Base-by-base conservation (phyloP, 2,797 vertebrate genomes). In the Coilia nasus region DNA sequence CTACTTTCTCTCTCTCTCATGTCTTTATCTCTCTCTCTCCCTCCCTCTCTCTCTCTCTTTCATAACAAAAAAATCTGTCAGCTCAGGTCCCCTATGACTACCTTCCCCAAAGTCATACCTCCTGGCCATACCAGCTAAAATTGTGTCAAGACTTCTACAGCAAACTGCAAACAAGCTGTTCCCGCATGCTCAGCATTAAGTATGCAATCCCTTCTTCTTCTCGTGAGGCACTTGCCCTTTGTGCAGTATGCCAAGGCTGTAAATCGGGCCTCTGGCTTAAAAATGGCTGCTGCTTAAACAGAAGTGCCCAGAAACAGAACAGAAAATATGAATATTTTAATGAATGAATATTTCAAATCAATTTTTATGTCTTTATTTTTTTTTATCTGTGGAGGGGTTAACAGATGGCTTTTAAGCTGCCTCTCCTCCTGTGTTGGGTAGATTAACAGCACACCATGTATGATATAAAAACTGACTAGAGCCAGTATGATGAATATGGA, bases 1-100 rank as follows among this genome's bases (percentile, higher is more conserved):
- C 14, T 14, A 54, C 50, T 54, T 14, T 54, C 50, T 54, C 50
- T 54, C 50, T 54, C 50, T 54, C 14, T 83, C 85, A 75, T 80
- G 86, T 86, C 84, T 75, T 81, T 88, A 31, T 7, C 88, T 87
- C 35, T 5, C 71, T 83, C 50, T 10, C 91, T 85, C 50, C 59
- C 85, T 64, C 81, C 23, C 23, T 54, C 5, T 10, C 88, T 62
- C 0, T 82, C 44, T 23, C 28, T 60, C 56, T 62, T 56, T 62
- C 82, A 28, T 28, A 23, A 64, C n/a, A 64, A 64, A 64, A 23
- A 11, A 64, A 4, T 64, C 23, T 64, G 71, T 21, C 71, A 44
- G 71, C 19, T n/a, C 71, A 78, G 71, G 31, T 10, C 71, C 71
- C 71, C 35, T 19, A 11, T 78, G 71, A 44, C 17, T 44, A 21